These are phyloP conservation scores for Alcedo atthis DNA, from an alignment of 2,797 vertebrate genomes.

Conservation along the genomic window DNA sequence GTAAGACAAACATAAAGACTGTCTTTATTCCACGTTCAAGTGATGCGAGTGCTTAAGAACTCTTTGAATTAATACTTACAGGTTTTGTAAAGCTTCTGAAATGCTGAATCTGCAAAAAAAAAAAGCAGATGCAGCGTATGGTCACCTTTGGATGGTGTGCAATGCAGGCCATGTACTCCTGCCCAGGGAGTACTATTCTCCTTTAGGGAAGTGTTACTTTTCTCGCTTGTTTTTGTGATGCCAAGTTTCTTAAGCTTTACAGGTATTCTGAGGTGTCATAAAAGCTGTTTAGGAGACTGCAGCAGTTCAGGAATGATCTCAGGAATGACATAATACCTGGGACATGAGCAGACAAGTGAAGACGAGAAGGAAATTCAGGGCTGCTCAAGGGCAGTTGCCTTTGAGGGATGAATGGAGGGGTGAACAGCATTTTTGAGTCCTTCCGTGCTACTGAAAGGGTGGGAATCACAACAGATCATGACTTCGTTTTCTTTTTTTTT, in stretches of 20 bases:
- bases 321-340: background rate
- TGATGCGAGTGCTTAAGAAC: background rate
- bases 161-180: accelerated
- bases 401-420: constrained; percentile 52
- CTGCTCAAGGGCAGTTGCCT: constrained; percentile 53
- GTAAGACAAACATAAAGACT: background rate
- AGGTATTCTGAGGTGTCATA: background rate
- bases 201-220: background rate
- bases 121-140: background rate
- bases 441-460: constrained; percentile 28
- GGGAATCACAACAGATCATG: constrained; percentile 64
- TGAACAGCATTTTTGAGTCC: constrained; percentile 45
- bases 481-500: background rate
- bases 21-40: background rate
- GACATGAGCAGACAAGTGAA: constrained; percentile 1
- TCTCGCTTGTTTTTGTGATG: background rate
- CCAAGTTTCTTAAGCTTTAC: background rate
- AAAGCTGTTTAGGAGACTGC: background rate
- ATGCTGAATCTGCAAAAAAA: background rate
- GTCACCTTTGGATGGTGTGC: background rate
- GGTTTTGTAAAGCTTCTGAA: background rate
- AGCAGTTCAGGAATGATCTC: background rate
- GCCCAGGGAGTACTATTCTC: background rate
- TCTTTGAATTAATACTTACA: background rate
- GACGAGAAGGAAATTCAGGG: background rate